Evolutionary conservation across 2,888 invertebrate genomes (phyloP), one percentile per base, ranked within the genome.

Genomic region (Diarsia dahlii): DNA sequence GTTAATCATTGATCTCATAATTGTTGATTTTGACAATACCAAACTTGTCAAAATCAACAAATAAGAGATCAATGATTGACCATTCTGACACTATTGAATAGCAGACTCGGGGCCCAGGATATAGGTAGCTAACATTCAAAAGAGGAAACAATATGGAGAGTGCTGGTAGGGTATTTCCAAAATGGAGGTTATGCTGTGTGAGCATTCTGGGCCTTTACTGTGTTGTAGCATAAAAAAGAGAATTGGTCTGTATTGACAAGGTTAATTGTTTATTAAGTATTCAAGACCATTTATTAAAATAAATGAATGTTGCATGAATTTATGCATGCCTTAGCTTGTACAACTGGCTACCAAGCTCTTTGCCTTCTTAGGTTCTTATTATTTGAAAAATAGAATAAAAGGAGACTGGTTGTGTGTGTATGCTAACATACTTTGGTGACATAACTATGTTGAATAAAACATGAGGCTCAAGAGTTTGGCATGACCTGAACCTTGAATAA

Each of bases 401-500:
- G 15, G 39, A 54, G 23, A 69, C 23, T 72, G 45, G 18, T 18
- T 62, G 34, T n/a, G 18, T 64, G 13, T 20, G 28, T 56, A 60
- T n/a, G 28, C 28, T 74, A 58, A 34, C n/a, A 28, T 28, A 28
- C 28, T 73, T 56, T 15, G 23, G 63, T 80, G 80, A 84, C 75
- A 77, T 82, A 86, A 86, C 63, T 74, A 72, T 52, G 2, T n/a
- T 80, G 60, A 71, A 77, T 79, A 84, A 72, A 78, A 79, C 72
- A 74, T 66, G 60, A 78, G 71, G 63, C 70, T 68, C 67, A 70
- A 76, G 66, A 79, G 81, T 88, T 80, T 74, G 62, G 80, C 63
- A 62, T 81, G 76, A 81, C 80, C 76, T 69, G 70, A 71, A 78
- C 83, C 83, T 88, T 88, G 82, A 87, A 67, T 66, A 66, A 28